Base-by-base conservation (phyloP, 2,888 invertebrate species). In the Sarcophaga caerulescens region DNA sequence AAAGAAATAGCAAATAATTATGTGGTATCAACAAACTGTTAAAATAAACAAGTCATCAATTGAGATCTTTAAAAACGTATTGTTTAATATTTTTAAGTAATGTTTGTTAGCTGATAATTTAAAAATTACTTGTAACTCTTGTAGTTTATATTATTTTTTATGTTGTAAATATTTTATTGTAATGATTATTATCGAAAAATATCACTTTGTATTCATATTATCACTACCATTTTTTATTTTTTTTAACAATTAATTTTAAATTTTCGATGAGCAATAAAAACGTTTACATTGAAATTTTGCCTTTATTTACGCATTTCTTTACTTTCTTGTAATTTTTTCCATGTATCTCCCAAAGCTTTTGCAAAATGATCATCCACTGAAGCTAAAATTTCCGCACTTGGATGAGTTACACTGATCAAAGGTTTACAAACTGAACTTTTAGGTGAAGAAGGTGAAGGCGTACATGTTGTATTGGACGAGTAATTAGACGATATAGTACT, bases 281-380 rank as follows among this genome's bases (percentile, higher is more conserved):
- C 4, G 17, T 52, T 52, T 14, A 14, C 5, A 1, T 14, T 52
- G 4, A 52, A 60, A 66, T 76, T 52, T 52, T 52, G 52, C 4
- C 17, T 73, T 87, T 88, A 90, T 85, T 90, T 90, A 73, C 89
- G 82, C 70, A 90, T 88, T 71, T 92, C 91, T 88, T 92, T 94
- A 45, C 95, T 95, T 82, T 95, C 95, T 91, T 96, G 96, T 85
- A 96, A 93, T 92, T 96, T 95, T 87, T 94, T 94, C 98, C 97
- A 98, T 0, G 97, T 97, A 91, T 97, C 97, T 45, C 96, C 96
- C 68, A 98, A 94, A 0, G 98, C 97, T 94, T 97, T 98, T 52
- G 97, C 97, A 93, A 98, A 98, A 92, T 98, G 98, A 92, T 98
- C 98, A 93, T 98, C 98, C 66, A 98, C 98, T 85, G 96, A 95